Evolutionary conservation across 2,888 invertebrate genomes (phyloP).

Genomic region (Caenorhabditis virilis): DNA sequence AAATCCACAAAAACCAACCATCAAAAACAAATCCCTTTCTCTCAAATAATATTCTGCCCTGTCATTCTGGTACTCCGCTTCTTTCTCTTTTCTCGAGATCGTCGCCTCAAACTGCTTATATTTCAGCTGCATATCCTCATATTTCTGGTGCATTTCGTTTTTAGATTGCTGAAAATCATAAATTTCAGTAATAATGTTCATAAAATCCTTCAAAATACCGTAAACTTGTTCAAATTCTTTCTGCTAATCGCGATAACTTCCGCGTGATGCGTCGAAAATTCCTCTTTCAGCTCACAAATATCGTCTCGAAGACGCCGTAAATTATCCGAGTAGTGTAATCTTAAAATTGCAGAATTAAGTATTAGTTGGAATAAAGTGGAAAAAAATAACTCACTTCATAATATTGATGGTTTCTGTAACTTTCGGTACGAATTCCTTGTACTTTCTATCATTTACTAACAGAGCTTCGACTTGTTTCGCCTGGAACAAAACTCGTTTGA

Average conservation of each 20-base stretch:
- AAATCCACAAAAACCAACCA: no score
- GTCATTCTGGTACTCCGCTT: no score
- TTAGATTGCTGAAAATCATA: slow-evolving; percentile 8
- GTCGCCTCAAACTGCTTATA: background rate
- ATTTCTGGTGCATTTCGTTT: slow-evolving; percentile 1
- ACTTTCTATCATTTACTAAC: slow-evolving; percentile 2
- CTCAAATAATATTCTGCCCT: slow-evolving; percentile 16
- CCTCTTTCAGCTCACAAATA: slow-evolving; percentile 10
- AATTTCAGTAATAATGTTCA: no score
- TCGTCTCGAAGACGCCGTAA: slow-evolving; percentile 12
- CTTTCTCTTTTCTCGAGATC: no score
- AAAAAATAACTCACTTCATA: no score
- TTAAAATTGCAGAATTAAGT: no score
- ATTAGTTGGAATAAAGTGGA: no score
- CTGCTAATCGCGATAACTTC: slow-evolving; percentile 7
- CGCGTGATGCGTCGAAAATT: slow-evolving; percentile 13
- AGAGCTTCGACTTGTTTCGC: no score
- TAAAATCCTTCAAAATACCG: background rate
- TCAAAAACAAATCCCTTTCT: no score
- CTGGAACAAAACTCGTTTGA: no score
- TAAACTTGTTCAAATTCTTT: slow-evolving; percentile 4
- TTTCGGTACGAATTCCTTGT: background rate
- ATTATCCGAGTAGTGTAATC: slow-evolving; percentile 12
- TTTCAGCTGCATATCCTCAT: slow-evolving; percentile 7
- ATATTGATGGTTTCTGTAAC: slow-evolving; percentile 12